phyloP scores from a whole-genome alignment of 2,113 vertebrate genomes.

The Channa maculata region DNA sequence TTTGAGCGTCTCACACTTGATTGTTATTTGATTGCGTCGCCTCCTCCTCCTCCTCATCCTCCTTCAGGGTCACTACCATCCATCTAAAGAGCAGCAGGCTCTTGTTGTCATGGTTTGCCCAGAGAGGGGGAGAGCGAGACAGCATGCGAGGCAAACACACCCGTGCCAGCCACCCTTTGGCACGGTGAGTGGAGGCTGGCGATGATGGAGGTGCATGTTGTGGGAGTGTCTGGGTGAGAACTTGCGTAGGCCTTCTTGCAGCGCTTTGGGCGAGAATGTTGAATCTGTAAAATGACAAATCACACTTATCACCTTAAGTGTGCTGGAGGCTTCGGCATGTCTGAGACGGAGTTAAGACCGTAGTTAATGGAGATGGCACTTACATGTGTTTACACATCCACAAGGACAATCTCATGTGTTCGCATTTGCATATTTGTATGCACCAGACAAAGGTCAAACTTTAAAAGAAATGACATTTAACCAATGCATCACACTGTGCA shows the following conservation, averaged over 20 bases:
- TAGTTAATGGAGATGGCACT: conserved; percentile 7
- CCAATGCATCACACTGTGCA: background rate
- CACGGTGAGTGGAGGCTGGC: background rate
- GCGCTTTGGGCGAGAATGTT: conserved; percentile 21
- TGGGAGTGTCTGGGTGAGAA: conserved; percentile 20
- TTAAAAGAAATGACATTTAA: conserved; percentile 20
- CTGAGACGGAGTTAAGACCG: background rate
- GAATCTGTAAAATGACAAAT: conserved; percentile 61
- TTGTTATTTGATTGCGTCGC: background rate
- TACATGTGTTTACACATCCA: conserved; percentile 23
- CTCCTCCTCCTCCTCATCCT: background rate
- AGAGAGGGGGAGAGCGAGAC: conserved; percentile 5
- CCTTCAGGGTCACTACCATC: conserved; percentile 44
- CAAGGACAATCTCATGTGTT: background rate
- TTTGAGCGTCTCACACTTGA: background rate
- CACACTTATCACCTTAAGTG: conserved; percentile 46
- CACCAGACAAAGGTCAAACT: background rate
- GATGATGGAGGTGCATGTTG: conserved; percentile 38
- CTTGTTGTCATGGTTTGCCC: conserved; percentile 24
- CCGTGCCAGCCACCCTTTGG: conserved; percentile 12
- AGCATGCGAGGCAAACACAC: conserved; percentile 19
- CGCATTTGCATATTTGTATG: conserved; percentile 27
- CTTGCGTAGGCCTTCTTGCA: conserved; percentile 4
- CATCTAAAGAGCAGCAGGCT: conserved; percentile 36
- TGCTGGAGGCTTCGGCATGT: conserved; percentile 25